phyloP scores from a whole-genome alignment of 2,113 vertebrate genomes.

The Plecturocebus donacophilus region DNA sequence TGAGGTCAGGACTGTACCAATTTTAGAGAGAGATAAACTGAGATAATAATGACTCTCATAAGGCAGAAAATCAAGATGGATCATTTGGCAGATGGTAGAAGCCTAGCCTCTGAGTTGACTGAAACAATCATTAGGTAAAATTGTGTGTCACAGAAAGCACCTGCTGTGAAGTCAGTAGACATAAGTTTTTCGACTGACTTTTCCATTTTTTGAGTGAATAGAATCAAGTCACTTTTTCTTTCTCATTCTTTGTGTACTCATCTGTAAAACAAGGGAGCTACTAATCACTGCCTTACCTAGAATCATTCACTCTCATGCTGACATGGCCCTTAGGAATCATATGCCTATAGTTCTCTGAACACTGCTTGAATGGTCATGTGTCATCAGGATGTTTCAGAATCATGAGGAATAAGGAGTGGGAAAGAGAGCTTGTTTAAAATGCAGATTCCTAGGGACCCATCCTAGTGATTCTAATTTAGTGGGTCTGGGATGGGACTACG shows the following conservation, averaged over 20 bases:
- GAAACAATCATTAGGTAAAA: constrained; percentile 45
- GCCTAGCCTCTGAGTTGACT: background rate
- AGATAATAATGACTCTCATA: constrained; percentile 41
- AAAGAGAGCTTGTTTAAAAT: background rate
- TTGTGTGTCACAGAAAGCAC: background rate
- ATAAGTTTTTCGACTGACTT: background rate
- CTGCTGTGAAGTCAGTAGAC: background rate
- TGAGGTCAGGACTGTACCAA: constrained; percentile 57
- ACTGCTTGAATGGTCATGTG: background rate
- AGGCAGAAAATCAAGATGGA: constrained; percentile 42
- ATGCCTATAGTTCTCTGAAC: background rate
- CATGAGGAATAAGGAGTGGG: accelerated
- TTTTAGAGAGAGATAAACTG: constrained; percentile 67
- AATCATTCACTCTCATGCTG: background rate
- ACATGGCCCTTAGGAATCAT: background rate
- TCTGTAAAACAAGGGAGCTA: background rate
- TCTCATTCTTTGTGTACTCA: background rate
- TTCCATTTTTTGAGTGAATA: background rate
- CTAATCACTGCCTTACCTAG: background rate
- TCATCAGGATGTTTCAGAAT: background rate
- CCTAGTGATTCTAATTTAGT: background rate
- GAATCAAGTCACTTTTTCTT: background rate
- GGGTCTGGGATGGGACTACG: background rate
- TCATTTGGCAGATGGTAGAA: constrained; percentile 31
- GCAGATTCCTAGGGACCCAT: background rate